Percentiles rank a stretch among this genome's conserved stretches.
These are phyloP conservation scores for Lottia scabra DNA, from an alignment of 2,888 invertebrate genomes.

Conservation along the genomic window DNA sequence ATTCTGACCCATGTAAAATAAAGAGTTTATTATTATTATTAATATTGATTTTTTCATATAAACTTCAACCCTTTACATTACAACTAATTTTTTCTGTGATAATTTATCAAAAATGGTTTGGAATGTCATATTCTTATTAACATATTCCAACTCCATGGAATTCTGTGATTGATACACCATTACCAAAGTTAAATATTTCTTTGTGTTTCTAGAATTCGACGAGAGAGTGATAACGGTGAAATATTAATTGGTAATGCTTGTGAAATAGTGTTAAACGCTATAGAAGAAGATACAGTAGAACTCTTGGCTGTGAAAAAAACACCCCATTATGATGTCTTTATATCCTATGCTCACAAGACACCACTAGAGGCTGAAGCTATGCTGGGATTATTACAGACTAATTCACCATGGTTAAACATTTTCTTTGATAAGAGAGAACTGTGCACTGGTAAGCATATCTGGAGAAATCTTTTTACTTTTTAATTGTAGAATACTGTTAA, in stretches of 20 bases:
- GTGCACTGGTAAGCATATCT: slow-evolving; percentile 57
- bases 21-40: too few relatives aligned
- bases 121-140: too few relatives aligned
- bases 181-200: too few relatives aligned
- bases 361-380: slow-evolving; percentile 46
- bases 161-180: too few relatives aligned
- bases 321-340: slow-evolving; percentile 60
- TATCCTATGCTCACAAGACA: slow-evolving; percentile 62
- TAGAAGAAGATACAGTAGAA: slow-evolving; percentile 39
- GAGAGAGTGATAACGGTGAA: background rate
- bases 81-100: too few relatives aligned
- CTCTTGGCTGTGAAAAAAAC: slow-evolving; percentile 5
- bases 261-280: slow-evolving; percentile 1
- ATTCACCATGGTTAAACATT: slow-evolving; percentile 48
- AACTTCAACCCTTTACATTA: too few relatives aligned
- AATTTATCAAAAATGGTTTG: too few relatives aligned
- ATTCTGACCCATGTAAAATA: too few relatives aligned
- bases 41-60: too few relatives aligned
- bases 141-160: too few relatives aligned
- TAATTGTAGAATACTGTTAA: too few relatives aligned
- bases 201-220: background rate
- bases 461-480: too few relatives aligned
- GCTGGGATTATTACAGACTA: slow-evolving; percentile 39
- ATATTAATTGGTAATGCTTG: background rate
- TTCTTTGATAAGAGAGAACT: slow-evolving; percentile 64